Percentiles rank a stretch among this genome's conserved stretches.
Conservation (phyloP, 2,113 vertebrate species). For the Pterophyllum scalare region DNA sequence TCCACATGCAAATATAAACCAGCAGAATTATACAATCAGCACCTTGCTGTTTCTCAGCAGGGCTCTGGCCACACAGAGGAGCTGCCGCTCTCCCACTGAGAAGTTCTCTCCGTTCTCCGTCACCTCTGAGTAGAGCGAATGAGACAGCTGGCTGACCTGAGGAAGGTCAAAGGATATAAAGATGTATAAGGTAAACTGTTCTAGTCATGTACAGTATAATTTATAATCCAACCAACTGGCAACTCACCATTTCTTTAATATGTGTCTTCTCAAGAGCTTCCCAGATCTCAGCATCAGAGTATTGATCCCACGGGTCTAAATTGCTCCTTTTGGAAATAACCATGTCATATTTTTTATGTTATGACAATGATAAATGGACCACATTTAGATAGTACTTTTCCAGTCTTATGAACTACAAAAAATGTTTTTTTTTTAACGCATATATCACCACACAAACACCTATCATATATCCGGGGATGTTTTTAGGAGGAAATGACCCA, state of each 20-base stretch:
- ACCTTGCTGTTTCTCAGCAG: conserved; percentile 87
- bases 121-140: conserved; percentile 81
- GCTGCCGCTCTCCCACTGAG: conserved; percentile 85
- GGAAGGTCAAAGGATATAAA: conserved; percentile 18
- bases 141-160: conserved; percentile 81
- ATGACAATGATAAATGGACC: background rate
- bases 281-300: conserved; percentile 82
- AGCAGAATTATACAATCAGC: conserved; percentile 31
- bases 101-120: conserved; percentile 86
- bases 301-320: conserved; percentile 82
- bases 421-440: background rate
- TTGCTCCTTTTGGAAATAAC: conserved; percentile 75
- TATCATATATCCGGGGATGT: background rate
- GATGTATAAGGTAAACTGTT: background rate
- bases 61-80: conserved; percentile 84
- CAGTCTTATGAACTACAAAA: background rate
- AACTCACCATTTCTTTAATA: conserved; percentile 82
- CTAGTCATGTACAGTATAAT: background rate
- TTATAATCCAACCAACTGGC: background rate
- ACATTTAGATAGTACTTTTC: background rate
- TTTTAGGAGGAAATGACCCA: background rate
- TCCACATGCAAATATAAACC: conserved; percentile 30
- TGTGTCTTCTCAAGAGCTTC: conserved; percentile 83
- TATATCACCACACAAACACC: background rate
- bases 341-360: background rate